Percentiles rank a stretch among this genome's conserved stretches.
phyloP scores from a whole-genome alignment of 2,888 invertebrate genomes.

The Ophion obscuratus region DNA sequence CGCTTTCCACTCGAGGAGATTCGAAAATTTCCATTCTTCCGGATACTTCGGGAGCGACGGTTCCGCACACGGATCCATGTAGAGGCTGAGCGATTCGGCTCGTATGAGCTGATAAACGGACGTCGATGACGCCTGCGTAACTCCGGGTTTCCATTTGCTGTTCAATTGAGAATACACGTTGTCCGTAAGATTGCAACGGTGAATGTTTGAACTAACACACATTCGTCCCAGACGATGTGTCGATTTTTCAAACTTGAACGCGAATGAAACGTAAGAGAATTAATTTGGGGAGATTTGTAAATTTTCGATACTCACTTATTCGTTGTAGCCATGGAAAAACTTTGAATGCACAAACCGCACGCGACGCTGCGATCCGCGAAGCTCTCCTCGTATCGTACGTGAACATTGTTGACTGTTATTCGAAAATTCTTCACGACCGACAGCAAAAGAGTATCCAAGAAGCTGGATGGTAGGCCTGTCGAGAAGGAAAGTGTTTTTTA shows the following conservation, averaged over 20 bases:
- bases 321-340: conserved; percentile 91
- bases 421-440: conserved; percentile 93
- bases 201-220: too few species aligned
- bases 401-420: conserved; percentile 91
- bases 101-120: conserved; percentile 91
- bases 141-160: conserved; percentile 90
- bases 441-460: conserved; percentile 90
- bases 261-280: background rate
- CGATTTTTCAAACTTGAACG: background rate
- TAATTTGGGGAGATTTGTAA: background rate
- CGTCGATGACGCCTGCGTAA: conserved; percentile 86
- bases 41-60: conserved; percentile 74
- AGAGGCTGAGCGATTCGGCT: conserved; percentile 90
- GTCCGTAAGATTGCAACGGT: too few species aligned
- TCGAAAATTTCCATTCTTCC: conserved; percentile 81
- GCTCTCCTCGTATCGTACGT: conserved; percentile 92
- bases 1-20: conserved; percentile 90
- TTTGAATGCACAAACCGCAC: conserved; percentile 91
- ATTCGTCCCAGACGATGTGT: background rate
- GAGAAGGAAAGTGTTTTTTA: background rate
- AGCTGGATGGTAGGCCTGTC: conserved; percentile 87
- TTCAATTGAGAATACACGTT: background rate
- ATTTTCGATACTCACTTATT: conserved; percentile 86
- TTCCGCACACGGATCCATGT: conserved; percentile 89
- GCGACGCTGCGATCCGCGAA: conserved; percentile 89